phyloP scores from a whole-genome alignment of 2,113 vertebrate species.

The Podarcis cretensis region DNA sequence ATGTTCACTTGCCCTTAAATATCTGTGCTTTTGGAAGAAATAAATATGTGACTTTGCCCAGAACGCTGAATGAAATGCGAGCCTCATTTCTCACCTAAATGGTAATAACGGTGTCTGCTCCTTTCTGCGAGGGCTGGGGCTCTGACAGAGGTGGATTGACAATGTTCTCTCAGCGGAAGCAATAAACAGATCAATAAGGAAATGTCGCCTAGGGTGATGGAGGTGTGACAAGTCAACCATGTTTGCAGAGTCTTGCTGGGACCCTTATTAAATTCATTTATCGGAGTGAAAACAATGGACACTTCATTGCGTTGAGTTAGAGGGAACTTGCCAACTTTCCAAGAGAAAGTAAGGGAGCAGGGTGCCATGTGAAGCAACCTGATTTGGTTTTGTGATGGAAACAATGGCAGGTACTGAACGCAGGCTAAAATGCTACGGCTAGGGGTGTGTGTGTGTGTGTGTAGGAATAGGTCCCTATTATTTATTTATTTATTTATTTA shows the following conservation, averaged over 20 bases:
- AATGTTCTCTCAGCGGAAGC: constrained; percentile 48
- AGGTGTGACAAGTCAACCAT: constrained; percentile 63
- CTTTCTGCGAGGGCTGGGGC: constrained; percentile 39
- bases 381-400: background rate
- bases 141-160: constrained; percentile 57
- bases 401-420: background rate
- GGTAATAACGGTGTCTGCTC: constrained; percentile 50
- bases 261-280: constrained; percentile 70
- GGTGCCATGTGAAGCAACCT: no score
- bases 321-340: fast-evolving
- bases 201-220: constrained; percentile 42
- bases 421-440: no score
- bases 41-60: constrained; percentile 46
- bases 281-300: constrained; percentile 53
- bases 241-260: constrained; percentile 57
- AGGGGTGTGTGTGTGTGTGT: no score
- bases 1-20: constrained; percentile 1
- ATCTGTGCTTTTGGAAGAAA: constrained; percentile 25
- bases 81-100: constrained; percentile 70
- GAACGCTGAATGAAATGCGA: constrained; percentile 58
- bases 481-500: no score
- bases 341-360: fast-evolving
- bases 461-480: no score
- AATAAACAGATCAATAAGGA: constrained; percentile 72
- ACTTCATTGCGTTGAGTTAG: constrained; percentile 46